Evolutionary conservation across 2,888 invertebrate species (phyloP).

Genomic region (Acleris emargana): DNA sequence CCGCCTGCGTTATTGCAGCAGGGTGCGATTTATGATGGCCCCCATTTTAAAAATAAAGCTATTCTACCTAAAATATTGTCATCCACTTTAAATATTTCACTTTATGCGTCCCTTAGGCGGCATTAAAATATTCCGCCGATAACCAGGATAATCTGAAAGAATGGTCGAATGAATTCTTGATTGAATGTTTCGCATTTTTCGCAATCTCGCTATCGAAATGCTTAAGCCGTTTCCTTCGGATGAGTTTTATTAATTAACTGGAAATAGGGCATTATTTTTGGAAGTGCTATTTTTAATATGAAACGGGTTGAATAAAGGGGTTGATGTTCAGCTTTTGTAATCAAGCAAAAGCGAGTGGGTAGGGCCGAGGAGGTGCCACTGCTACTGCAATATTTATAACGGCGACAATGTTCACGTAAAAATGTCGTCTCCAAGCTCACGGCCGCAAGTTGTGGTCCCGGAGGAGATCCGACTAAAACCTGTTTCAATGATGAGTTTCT

Average conservation of each 20-base stretch:
- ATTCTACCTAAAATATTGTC: conserved; percentile 82
- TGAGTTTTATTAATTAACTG: conserved; percentile 15
- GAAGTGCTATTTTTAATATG: neutral
- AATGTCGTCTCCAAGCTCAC: conserved; percentile 32
- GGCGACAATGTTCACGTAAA: conserved; percentile 36
- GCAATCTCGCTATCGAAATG: conserved; percentile 23
- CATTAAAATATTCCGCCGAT: conserved; percentile 60
- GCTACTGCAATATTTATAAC: conserved; percentile 37
- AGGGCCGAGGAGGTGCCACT: conserved; percentile 2
- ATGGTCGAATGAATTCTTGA: conserved; percentile 62
- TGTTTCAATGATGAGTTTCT: conserved; percentile 33
- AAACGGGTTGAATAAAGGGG: conserved; percentile 1
- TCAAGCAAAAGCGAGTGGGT: conserved; percentile 23
- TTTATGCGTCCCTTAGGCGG: conserved; percentile 73
- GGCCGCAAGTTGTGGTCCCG: conserved; percentile 31
- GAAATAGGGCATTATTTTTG: conserved; percentile 16
- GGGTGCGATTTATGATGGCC: conserved; percentile 71
- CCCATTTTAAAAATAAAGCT: conserved; percentile 81
- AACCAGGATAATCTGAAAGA: conserved; percentile 58
- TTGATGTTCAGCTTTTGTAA: conserved; percentile 17
- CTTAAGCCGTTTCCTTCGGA: conserved; percentile 6
- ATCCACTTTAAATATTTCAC: conserved; percentile 81
- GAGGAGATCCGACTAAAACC: conserved; percentile 26
- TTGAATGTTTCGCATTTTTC: conserved; percentile 49
- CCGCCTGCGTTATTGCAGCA: conserved; percentile 73